Conservation (phyloP, 2,113 vertebrate genomes). For the Nematolebias whitei region DNA sequence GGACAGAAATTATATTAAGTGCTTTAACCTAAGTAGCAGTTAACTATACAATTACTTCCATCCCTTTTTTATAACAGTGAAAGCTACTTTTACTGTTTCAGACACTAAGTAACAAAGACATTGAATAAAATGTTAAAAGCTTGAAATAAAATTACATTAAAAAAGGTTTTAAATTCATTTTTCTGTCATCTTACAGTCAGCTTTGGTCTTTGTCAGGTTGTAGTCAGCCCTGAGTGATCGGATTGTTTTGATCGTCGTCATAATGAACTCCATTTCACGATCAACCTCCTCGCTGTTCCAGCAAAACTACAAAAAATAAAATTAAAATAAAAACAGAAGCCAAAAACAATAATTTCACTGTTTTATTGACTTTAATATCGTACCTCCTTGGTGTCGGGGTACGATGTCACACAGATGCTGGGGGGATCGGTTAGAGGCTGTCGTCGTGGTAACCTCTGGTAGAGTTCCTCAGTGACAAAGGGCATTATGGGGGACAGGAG, state of each 20-base stretch:
- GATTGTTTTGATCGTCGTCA: conserved; percentile 84
- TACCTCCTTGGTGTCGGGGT: conserved; percentile 85
- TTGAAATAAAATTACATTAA: neutral
- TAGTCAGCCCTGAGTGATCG: conserved; percentile 90
- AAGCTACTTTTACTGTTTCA: neutral
- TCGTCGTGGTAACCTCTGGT: conserved; percentile 86
- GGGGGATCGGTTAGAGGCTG: conserved; percentile 70
- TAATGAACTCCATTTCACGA: conserved; percentile 81
- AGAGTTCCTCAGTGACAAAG: conserved; percentile 89
- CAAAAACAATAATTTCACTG: too few species aligned
- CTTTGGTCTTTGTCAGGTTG: conserved; percentile 87
- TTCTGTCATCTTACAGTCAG: conserved; percentile 84
- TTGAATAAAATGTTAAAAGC: neutral
- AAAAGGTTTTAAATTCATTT: neutral
- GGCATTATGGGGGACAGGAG: conserved; percentile 91
- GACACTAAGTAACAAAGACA: neutral
- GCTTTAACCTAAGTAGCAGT: neutral
- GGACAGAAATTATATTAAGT: conserved; percentile 10
- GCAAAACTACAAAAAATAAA: conserved; percentile 75
- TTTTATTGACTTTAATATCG: neutral
- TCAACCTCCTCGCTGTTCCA: conserved; percentile 86
- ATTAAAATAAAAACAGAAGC: neutral
- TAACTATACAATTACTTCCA: neutral
- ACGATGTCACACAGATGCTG: conserved; percentile 84
- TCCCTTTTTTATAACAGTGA: neutral